Base-by-base conservation (phyloP, 2,888 invertebrate species). In the Lottia gigantea region DNA sequence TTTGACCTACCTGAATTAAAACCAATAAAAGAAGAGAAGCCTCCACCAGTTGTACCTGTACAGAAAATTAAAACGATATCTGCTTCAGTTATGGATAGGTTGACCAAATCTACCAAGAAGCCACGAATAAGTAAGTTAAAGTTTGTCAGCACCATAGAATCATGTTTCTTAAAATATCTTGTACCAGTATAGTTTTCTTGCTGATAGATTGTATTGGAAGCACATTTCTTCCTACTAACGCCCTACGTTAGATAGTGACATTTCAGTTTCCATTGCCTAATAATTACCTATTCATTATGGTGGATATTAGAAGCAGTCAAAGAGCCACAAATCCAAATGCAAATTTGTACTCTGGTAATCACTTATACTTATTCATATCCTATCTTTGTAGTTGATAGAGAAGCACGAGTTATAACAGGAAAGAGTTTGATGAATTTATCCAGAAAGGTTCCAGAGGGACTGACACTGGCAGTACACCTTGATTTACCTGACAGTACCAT, bases 381-480 rank as follows among this genome's bases (percentile, higher is more conserved):
- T 40, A 11, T 40, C 16, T 66, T n/a, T 81, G 46, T 81, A 87
- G 86, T 85, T 66, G 79, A 81, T 16, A 80, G 81, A 64, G 88
- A 88, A 76, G 82, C 88, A 14, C 81, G 82, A 69, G 85, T 85
- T 0, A 71, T 88, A 62, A 82, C 85, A 0, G 87, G 87, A 1
- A 78, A 80, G 62, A 86, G 86, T 74, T 74, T 88, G 72, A 83
- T 83, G 82, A 79, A 79, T 25, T 64, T 88, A 63, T 82, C 88
- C 8, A 74, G 76, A 40, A 73, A 84, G 16, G 82, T 88, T 12
- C 84, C 84, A n/a, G 85, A 88, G 65, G 87, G 87, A 6, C 76
- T 88, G 55, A 88, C 86, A 0, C 74, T 88, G 61, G 88, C 87
- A 63, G 86, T 87, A 11, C 85, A 88, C 71, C 83, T 88, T 19